Evolutionary conservation across 2,888 invertebrate genomes (phyloP).

Genomic region (Ypsolopha scabrella): DNA sequence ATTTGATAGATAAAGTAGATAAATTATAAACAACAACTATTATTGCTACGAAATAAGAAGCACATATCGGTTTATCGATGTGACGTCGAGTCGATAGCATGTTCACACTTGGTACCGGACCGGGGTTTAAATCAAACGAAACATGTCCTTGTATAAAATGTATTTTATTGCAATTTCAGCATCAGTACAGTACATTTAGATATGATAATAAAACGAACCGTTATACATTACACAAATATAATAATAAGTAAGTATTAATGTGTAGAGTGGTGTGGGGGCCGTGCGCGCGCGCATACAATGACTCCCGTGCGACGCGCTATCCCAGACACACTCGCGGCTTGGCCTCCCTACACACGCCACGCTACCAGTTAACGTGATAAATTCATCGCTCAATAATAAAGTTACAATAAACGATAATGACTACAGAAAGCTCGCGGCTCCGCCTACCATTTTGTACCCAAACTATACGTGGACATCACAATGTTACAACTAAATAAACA

Average conservation of each 20-base stretch:
- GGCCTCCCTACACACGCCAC: too few relatives aligned
- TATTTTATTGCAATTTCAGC: constrained; percentile 44
- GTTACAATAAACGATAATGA: constrained; percentile 1
- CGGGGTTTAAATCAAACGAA: constrained; percentile 45
- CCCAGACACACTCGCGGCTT: too few relatives aligned
- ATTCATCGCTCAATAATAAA: not conserved
- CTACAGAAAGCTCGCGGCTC: constrained; percentile 3
- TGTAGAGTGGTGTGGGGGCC: not conserved
- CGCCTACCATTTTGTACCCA: constrained; percentile 22
- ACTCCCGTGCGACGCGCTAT: too few relatives aligned
- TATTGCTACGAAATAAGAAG: too few relatives aligned
- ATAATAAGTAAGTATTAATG: not conserved
- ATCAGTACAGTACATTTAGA: constrained; percentile 21
- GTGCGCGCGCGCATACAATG: not conserved
- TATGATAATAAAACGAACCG: not conserved
- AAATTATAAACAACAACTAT: too few relatives aligned
- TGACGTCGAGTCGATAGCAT: too few relatives aligned
- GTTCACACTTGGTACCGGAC: too few relatives aligned
- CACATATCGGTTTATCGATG: too few relatives aligned
- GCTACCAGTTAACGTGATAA: not conserved
- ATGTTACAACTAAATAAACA: constrained; percentile 10
- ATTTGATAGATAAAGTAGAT: too few relatives aligned
- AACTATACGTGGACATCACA: constrained; percentile 19
- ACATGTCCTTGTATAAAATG: constrained; percentile 4
- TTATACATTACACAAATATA: not conserved